Base-by-base conservation (phyloP, 2,888 invertebrate species). In the Drosophila formosana region DNA sequence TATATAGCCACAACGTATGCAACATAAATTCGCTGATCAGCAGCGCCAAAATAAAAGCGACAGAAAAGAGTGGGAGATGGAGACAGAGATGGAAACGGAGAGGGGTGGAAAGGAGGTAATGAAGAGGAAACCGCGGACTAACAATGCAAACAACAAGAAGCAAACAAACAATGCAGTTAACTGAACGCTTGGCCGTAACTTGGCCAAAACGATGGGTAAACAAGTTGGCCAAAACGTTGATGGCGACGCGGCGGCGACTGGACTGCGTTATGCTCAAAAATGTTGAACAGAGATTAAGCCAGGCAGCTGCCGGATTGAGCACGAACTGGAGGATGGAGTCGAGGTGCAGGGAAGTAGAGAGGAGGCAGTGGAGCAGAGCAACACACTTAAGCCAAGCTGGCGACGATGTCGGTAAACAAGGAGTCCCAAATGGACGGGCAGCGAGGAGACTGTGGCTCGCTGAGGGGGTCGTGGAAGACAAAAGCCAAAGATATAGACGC, bases 281-380 rank as follows among this genome's bases (percentile, higher is more conserved):
- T 77, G 75, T 77, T 65, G 56, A 71, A 74, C 77, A 58, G 45
- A 81, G 83, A 81, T 83, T 82, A 79, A 75, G 68, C 68, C 63
- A 51, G 41, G 18, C 23, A 45, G 45, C 13, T 26, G 30, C n/a
- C 8, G 45, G 3, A 25, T 32, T 8, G n/a, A 26, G 25, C 13
- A 28, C 26, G 11, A n/a, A 3, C 26, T 6, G 23, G 34, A 23
- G 4, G 45, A 28, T 18, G 18, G 18, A 18, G 18, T 1, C 18
- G 18, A 18, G 18, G 6, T 0, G 28, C 28, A 28, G 9, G 11
- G 18, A 25, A 23, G 32, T 3, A 3, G 49, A 18, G 3, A 11
- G 13, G 51, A 30, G 23, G 41, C 13, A 39, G 56, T 18, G 18
- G 39, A 30, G 28, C 28, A 46, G 47, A 30, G 34, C 43, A 58